Conservation (phyloP, 2,797 vertebrate genomes). For the Cirrhinus mrigala region DNA sequence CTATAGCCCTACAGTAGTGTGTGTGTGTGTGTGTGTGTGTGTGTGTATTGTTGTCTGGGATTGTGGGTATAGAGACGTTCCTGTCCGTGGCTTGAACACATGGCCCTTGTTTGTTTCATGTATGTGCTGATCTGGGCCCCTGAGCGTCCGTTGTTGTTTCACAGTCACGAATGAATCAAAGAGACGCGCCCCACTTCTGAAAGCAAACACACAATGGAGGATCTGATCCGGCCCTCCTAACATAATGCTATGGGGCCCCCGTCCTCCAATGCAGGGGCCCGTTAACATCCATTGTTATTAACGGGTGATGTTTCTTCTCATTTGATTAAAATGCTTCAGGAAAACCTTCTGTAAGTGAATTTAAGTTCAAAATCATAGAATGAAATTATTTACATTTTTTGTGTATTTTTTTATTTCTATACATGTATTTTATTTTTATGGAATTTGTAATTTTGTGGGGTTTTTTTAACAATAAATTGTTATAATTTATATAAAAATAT, state of each 20-base stretch:
- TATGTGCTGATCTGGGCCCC: slow-evolving; percentile 7
- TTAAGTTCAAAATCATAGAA: neutral
- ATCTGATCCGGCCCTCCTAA: neutral
- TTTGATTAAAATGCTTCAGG: neutral
- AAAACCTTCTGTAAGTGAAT: neutral
- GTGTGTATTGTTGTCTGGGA: slow-evolving; percentile 36
- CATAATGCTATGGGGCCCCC: neutral
- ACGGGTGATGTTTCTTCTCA: neutral
- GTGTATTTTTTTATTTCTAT: no score
- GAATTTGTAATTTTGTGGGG: no score
- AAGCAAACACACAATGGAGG: slow-evolving; percentile 27
- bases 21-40: slow-evolving; percentile 21
- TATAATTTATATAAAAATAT: neutral
- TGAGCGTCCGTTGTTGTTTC: slow-evolving; percentile 20
- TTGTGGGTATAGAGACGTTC: neutral
- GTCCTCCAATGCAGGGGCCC: neutral
- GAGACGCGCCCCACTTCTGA: neutral
- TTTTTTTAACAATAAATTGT: no score
- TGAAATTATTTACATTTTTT: no score
- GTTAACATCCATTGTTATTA: neutral
- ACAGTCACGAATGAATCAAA: neutral
- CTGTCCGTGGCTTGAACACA: neutral
- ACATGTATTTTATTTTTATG: no score
- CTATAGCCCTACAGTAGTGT: neutral
- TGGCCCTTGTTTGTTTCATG: slow-evolving; percentile 10